Base-by-base conservation (phyloP, 2,888 invertebrate genomes). In the Camponotus fellah region DNA sequence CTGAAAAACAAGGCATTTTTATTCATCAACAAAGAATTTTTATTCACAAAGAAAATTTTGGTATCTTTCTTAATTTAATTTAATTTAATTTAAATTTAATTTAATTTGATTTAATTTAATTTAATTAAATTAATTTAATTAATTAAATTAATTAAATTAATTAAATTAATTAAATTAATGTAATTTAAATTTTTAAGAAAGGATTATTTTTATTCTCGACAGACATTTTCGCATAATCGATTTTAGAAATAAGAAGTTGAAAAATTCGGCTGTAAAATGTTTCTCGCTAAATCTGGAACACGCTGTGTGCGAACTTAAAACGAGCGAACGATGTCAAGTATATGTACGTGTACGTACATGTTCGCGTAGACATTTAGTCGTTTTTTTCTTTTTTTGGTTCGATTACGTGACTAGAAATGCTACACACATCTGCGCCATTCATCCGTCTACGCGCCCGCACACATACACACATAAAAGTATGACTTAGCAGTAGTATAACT, bases 351-450 rank as follows among this genome's bases (percentile, higher is more conserved):
- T 90, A 90, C 80, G 86, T 80, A 80, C 72, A 74, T 76, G 84
- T 83, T 86, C 85, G 85, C 79, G 71, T 75, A 76, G 62, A 81
- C 64, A 81, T 81, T 81, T 75, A 75, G 62, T 64, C 81, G 83
- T 83, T 85, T 21, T 21, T 77, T 66, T 85, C 68, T 32, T 65
- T 77, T 85, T 87, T 86, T 87, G 83, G 81, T 88, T 88, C 81
- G 89, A 87, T 89, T 92, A 92, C 92, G 90, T 94, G 94, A 94
- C 94, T 94, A 94, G 94, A 94, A 93, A 93, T 93, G 93, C 93
- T 93, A 92, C 92, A 92, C 91, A 92, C 87, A 79, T 75, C 71
- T 58, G 71, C 69, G 43, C 34, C 71, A 71, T 69, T 34, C 79
- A 72, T 80, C 46, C 79, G 17, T 72, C 53, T 46, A 46, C 58